phyloP scores from a whole-genome alignment of 2,113 vertebrate species.

The Acanthisitta chloris region DNA sequence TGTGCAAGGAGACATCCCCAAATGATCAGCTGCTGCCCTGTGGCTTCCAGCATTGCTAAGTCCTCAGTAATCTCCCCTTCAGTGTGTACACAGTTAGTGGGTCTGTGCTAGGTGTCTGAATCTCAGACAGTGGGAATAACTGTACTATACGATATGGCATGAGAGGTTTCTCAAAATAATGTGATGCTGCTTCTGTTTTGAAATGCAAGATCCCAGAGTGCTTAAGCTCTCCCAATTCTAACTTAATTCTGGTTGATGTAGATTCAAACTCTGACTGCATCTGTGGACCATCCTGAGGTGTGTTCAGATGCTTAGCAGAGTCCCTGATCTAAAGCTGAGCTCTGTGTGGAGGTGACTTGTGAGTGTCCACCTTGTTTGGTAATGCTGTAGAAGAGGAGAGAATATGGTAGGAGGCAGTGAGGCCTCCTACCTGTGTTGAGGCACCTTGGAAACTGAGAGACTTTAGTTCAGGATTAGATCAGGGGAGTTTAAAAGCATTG shows the following conservation, averaged over 20 bases:
- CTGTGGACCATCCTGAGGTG: background rate
- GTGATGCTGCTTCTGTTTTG: background rate
- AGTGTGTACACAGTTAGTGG: background rate
- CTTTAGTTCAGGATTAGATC: background rate
- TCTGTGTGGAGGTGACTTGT: background rate
- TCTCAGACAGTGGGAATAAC: background rate
- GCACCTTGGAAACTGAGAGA: background rate
- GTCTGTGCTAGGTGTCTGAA: background rate
- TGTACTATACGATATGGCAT: background rate
- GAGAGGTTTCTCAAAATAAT: background rate
- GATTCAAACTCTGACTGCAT: background rate
- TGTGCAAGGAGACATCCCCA: background rate
- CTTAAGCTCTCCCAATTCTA: background rate
- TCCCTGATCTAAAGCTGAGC: background rate
- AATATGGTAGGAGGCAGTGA: background rate
- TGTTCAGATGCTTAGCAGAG: background rate
- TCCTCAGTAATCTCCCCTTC: background rate
- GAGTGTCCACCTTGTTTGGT: background rate
- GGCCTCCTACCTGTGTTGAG: accelerated
- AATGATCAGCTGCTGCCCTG: background rate
- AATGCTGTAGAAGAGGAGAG: background rate
- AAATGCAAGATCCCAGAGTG: background rate
- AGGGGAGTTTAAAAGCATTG: background rate
- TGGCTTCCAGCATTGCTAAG: background rate
- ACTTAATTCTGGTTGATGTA: background rate